phyloP scores from a whole-genome alignment of 2,797 vertebrate genomes.

The Pseudotriccus pelzelni region DNA sequence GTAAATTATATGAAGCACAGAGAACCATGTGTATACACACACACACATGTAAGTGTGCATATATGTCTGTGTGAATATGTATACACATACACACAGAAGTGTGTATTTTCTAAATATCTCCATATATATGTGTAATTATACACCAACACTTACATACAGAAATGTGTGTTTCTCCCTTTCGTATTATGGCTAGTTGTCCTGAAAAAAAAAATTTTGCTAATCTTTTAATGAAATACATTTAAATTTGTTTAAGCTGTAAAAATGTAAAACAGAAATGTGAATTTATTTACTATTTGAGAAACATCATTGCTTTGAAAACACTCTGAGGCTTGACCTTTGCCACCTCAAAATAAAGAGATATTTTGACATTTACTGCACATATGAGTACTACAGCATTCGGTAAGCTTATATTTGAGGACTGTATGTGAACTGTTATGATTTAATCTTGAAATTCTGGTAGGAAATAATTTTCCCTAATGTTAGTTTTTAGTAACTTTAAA shows the following conservation, averaged over 20 bases:
- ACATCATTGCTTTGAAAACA: neutral
- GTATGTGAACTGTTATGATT: neutral
- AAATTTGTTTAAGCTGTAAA: neutral
- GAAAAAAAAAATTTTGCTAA: neutral
- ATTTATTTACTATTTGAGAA: neutral
- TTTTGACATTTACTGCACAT: neutral
- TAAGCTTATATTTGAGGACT: neutral
- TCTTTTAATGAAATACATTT: neutral
- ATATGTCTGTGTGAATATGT: neutral
- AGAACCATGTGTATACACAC: neutral
- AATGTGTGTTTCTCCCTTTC: neutral
- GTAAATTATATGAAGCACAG: neutral
- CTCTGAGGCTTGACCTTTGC: neutral
- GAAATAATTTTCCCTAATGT: neutral
- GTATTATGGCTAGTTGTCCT: neutral
- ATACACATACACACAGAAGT: rapidly evolving
- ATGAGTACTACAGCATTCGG: neutral
- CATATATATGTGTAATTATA: neutral
- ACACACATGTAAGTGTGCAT: neutral
- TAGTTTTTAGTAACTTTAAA: neutral
- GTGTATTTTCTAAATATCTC: neutral
- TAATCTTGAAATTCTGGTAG: neutral
- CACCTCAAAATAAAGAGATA: neutral
- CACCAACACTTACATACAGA: neutral
- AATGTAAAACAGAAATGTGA: neutral